Evolutionary conservation across 2,113 vertebrate genomes (phyloP).

Genomic region (Gorsachius goisagi): DNA sequence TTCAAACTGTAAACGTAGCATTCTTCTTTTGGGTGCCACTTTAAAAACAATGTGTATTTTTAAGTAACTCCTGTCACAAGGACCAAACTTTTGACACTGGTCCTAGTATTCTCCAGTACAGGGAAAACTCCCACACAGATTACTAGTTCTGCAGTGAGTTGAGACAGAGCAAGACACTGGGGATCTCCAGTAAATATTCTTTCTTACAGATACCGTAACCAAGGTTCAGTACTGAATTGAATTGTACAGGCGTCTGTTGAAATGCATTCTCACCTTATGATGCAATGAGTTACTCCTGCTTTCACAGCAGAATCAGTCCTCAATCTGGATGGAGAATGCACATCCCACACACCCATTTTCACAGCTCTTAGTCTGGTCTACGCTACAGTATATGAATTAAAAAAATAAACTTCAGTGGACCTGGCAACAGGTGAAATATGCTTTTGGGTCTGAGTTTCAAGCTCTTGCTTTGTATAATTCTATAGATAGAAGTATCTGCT

Average conservation of each 20-base stretch:
- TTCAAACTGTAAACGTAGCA: background rate
- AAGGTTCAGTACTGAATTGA: background rate
- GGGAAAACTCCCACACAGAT: background rate
- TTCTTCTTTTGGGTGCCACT: background rate
- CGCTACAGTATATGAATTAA: rapidly evolving
- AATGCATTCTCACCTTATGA: background rate
- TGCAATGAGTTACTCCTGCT: background rate
- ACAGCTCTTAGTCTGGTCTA: background rate
- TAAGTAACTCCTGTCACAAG: background rate
- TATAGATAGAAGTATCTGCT: background rate
- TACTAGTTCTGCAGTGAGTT: background rate
- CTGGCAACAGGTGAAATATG: background rate
- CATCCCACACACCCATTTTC: background rate
- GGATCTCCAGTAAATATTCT: background rate
- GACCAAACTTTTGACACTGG: background rate
- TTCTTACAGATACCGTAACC: background rate
- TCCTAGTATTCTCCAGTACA: background rate
- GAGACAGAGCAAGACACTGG: background rate
- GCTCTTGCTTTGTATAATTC: background rate
- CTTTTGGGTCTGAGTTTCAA: background rate
- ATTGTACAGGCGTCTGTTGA: background rate
- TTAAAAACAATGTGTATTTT: background rate
- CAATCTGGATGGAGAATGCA: background rate
- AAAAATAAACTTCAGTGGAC: background rate
- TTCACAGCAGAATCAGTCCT: background rate